Percentiles rank a stretch among this genome's conserved stretches.
Conservation (phyloP, 2,888 invertebrate genomes). For the Cephus spinipes region DNA sequence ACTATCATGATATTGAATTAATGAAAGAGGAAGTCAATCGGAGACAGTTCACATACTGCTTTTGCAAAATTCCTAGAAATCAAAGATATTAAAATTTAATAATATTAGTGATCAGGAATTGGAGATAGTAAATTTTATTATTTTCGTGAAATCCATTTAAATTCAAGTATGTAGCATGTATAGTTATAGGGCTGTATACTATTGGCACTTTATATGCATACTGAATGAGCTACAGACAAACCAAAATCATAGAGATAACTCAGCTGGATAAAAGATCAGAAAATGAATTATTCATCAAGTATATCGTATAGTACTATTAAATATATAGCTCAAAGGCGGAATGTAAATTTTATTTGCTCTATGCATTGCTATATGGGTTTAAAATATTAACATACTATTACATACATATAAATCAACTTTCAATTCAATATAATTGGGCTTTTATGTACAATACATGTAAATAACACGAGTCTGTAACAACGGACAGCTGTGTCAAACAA, state of each 20-base stretch:
- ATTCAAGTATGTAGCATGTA: constrained; percentile 16
- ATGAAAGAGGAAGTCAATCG: too few species aligned
- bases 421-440: too few species aligned
- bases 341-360: constrained; percentile 6
- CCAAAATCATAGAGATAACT: constrained; percentile 37
- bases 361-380: constrained; percentile 15
- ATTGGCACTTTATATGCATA: constrained; percentile 33
- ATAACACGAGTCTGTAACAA: too few species aligned
- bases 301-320: constrained; percentile 33
- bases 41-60: too few species aligned
- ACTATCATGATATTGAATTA: too few species aligned
- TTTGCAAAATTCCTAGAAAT: neutral
- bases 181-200: constrained; percentile 8
- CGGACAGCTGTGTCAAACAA: too few species aligned
- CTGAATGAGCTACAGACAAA: constrained; percentile 34
- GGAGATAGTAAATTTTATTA: neutral
- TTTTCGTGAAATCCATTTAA: neutral
- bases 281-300: constrained; percentile 44
- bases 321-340: constrained; percentile 25
- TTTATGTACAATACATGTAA: too few species aligned
- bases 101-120: neutral
- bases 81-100: neutral
- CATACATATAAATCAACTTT: too few species aligned
- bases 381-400: too few species aligned
- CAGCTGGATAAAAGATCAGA: constrained; percentile 21